Conservation (phyloP, 1,140 invertebrate genomes). For the Saccostrea cuccullata region DNA sequence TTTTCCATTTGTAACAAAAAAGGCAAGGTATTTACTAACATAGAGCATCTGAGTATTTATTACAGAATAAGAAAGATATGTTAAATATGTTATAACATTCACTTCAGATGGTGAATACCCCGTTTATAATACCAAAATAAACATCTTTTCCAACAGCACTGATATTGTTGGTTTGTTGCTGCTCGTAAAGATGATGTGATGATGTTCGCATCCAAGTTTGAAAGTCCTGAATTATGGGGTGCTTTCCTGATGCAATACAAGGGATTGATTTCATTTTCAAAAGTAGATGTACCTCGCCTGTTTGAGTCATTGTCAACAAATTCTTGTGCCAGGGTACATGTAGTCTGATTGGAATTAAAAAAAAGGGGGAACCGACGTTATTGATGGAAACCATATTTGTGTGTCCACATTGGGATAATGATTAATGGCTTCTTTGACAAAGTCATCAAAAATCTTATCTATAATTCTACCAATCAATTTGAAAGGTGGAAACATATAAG, state of each 20-base stretch:
- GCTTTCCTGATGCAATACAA: too few relatives aligned
- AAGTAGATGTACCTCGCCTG: too few relatives aligned
- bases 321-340: constrained; percentile 39
- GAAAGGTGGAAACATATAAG: constrained; percentile 51
- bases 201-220: too few relatives aligned
- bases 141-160: too few relatives aligned
- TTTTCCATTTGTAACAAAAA: constrained; percentile 32
- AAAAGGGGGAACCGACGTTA: constrained; percentile 27
- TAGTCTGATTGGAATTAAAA: constrained; percentile 38
- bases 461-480: too few relatives aligned
- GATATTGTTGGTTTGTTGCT: too few relatives aligned
- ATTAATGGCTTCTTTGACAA: constrained; percentile 29
- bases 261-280: too few relatives aligned
- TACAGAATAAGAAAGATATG: constrained; percentile 48
- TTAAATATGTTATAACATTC: too few relatives aligned
- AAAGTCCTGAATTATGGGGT: too few relatives aligned
- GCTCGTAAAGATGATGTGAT: too few relatives aligned
- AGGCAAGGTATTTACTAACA: constrained; percentile 40
- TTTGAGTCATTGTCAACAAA: neutral
- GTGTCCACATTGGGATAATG: constrained; percentile 38
- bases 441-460: constrained; percentile 28
- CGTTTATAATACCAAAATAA: too few relatives aligned
- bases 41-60: constrained; percentile 49
- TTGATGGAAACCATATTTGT: constrained; percentile 40
- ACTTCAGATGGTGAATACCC: too few relatives aligned